Evolutionary conservation across 2,888 invertebrate species (phyloP).

Genomic region (Gibbula magus): DNA sequence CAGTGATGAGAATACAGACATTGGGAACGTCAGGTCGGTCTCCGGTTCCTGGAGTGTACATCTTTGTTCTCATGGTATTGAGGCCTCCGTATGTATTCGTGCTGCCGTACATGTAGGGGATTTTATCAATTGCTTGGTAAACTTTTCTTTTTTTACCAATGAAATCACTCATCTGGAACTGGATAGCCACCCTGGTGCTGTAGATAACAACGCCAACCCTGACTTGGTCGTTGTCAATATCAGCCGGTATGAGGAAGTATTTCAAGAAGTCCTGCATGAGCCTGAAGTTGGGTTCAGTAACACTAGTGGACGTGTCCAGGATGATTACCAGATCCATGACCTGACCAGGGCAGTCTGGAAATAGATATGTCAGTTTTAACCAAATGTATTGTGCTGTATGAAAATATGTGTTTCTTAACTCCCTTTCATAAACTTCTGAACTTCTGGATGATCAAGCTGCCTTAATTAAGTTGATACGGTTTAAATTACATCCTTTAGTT

Average conservation of each 20-base stretch:
- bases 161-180: slow-evolving; percentile 57
- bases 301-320: slow-evolving; percentile 65
- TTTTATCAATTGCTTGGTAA: slow-evolving; percentile 47
- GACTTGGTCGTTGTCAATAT: slow-evolving; percentile 42
- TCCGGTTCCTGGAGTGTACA: slow-evolving; percentile 51
- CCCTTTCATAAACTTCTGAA: too few species aligned
- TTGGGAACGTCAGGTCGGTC: slow-evolving; percentile 58
- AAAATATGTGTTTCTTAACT: too few species aligned
- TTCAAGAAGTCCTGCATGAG: slow-evolving; percentile 55
- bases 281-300: slow-evolving; percentile 52
- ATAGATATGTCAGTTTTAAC: too few species aligned
- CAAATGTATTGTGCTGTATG: too few species aligned
- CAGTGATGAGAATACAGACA: slow-evolving; percentile 57
- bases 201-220: slow-evolving; percentile 59
- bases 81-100: slow-evolving; percentile 66
- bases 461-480: too few species aligned
- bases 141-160: slow-evolving; percentile 44
- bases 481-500: too few species aligned
- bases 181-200: slow-evolving; percentile 47
- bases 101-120: slow-evolving; percentile 57
- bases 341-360: too few species aligned
- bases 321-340: slow-evolving; percentile 61
- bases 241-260: slow-evolving; percentile 54
- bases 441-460: too few species aligned
- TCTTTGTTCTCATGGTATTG: slow-evolving; percentile 45